A percentile compares a stretch with the other conserved stretches of the same genome.
Evolutionary conservation across 2,797 vertebrate species (phyloP).

Genomic region (Danio albolineatus): DNA sequence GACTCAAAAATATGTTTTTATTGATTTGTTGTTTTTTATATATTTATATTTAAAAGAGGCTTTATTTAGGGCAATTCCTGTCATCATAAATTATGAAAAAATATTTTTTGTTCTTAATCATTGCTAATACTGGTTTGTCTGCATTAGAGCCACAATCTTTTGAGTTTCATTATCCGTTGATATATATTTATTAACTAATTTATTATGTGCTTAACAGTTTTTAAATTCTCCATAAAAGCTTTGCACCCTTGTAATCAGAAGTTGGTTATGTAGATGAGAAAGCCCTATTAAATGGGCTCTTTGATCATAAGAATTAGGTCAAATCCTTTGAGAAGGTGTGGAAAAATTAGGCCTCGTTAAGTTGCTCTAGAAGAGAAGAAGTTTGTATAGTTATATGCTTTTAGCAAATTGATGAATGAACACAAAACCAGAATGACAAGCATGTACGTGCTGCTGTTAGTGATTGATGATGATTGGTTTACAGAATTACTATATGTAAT

Average conservation of each 20-base stretch:
- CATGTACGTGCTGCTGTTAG: background rate
- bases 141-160: background rate
- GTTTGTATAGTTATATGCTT: conserved; percentile 27
- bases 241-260: conserved; percentile 31
- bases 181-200: background rate
- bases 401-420: background rate
- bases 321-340: conserved; percentile 52
- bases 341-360: conserved; percentile 50
- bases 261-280: conserved; percentile 56
- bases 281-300: conserved; percentile 62
- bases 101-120: background rate
- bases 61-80: too few relatives aligned
- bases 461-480: background rate
- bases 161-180: background rate
- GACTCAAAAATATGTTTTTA: too few relatives aligned
- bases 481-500: background rate
- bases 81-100: background rate
- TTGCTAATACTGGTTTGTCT: background rate
- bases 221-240: conserved; percentile 1
- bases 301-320: conserved; percentile 72
- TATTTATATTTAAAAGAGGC: too few relatives aligned
- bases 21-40: too few relatives aligned
- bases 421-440: background rate
- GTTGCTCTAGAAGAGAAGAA: conserved; percentile 56
- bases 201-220: conserved; percentile 2